Conservation (phyloP, 2,888 invertebrate species). For the Catocala nupta region DNA sequence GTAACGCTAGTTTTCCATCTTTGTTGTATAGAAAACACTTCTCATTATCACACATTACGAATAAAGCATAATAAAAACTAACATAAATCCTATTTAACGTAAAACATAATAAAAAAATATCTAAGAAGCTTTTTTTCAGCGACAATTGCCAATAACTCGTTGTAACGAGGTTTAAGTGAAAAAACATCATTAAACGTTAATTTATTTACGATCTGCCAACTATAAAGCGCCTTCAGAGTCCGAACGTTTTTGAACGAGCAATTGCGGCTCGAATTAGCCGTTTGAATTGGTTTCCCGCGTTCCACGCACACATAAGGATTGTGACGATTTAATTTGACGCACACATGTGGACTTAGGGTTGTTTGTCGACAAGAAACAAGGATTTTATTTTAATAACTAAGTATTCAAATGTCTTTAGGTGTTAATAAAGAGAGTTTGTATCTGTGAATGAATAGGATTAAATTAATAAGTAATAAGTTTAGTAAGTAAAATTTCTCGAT, state of each 20-base stretch:
- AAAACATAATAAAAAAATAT: slow-evolving; percentile 32
- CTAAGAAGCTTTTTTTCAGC: slow-evolving; percentile 27
- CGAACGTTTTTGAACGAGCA: slow-evolving; percentile 56
- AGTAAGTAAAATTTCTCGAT: too few relatives aligned
- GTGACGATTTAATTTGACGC: slow-evolving; percentile 59
- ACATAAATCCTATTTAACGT: slow-evolving; percentile 33
- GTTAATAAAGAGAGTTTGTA: too few relatives aligned
- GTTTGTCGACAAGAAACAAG: slow-evolving; percentile 5
- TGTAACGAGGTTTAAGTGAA: slow-evolving; percentile 55
- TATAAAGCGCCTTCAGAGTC: slow-evolving; percentile 55
- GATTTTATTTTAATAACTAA: too few relatives aligned
- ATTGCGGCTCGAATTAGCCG: slow-evolving; percentile 78
- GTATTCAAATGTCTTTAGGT: too few relatives aligned
- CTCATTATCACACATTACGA: slow-evolving; percentile 13
- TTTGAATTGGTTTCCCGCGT: slow-evolving; percentile 75
- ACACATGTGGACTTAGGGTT: slow-evolving; percentile 50
- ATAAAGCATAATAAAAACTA: slow-evolving; percentile 24
- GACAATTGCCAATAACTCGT: slow-evolving; percentile 57
- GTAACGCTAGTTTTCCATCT: too few relatives aligned
- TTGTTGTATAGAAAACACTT: too few relatives aligned
- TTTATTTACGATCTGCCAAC: slow-evolving; percentile 76
- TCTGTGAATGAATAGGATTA: too few relatives aligned
- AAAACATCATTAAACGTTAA: slow-evolving; percentile 59
- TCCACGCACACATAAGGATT: slow-evolving; percentile 62
- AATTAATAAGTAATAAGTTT: too few relatives aligned